These are phyloP conservation scores for Eupithecia inturbata DNA, from an alignment of 2,888 invertebrate species.

Conservation along the genomic window DNA sequence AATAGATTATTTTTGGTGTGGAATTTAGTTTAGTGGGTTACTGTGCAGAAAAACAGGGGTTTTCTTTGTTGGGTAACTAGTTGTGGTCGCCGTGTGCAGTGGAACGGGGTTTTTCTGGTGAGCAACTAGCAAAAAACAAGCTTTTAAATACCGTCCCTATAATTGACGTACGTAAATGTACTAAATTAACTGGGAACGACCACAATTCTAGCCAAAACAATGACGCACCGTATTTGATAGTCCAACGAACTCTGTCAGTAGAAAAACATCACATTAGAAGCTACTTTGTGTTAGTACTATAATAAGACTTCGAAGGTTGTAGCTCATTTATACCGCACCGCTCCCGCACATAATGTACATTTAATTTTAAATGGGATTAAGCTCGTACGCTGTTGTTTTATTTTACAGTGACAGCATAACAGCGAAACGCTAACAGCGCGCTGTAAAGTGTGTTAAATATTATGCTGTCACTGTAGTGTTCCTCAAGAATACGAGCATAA, in stretches of 20 bases:
- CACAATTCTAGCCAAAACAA: slow-evolving; percentile 1
- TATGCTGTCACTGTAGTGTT: neutral
- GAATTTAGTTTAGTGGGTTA: neutral
- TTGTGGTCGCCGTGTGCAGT: neutral
- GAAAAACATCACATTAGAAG: neutral
- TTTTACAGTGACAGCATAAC: neutral
- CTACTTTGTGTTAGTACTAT: neutral
- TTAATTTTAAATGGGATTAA: neutral
- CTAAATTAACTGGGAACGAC: neutral
- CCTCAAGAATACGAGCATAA: neutral
- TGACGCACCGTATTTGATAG: neutral
- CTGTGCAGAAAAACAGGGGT: too few relatives aligned
- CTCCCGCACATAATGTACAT: neutral
- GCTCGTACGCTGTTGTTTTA: neutral
- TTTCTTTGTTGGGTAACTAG: neutral
- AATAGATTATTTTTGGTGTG: neutral
- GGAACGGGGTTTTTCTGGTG: neutral
- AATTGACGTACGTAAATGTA: neutral
- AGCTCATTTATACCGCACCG: neutral
- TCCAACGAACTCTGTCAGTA: slow-evolving; percentile 3
- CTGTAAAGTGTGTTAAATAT: neutral
- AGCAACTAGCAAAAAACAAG: too few relatives aligned
- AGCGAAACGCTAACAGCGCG: neutral
- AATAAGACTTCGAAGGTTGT: neutral
- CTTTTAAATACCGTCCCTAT: neutral